These are phyloP conservation scores for Coilia nasus DNA, from an alignment of 2,797 vertebrate species.

Conservation along the genomic window DNA sequence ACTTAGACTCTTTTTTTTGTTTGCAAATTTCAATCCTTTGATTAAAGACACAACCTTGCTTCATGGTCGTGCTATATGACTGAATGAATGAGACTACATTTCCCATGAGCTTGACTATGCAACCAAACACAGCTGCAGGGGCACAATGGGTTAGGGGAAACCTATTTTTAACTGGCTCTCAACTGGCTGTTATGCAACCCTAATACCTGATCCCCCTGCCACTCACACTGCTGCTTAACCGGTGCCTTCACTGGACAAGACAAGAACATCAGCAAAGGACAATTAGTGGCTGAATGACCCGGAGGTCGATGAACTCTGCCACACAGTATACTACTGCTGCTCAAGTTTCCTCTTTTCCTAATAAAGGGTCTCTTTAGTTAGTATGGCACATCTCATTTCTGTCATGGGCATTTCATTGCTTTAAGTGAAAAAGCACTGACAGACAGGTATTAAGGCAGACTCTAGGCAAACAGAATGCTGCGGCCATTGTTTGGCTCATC, in stretches of 20 bases:
- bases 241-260: conserved; percentile 14
- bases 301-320: not conserved
- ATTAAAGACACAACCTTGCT: not conserved
- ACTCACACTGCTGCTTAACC: conserved; percentile 36
- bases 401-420: not conserved
- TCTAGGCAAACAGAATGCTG: not conserved
- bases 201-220: conserved; percentile 68
- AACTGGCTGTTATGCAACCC: conserved; percentile 71
- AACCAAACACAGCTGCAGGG: conserved; percentile 53
- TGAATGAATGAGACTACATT: conserved; percentile 34
- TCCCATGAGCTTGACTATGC: conserved; percentile 33
- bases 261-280: conserved; percentile 36
- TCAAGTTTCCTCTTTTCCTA: not conserved
- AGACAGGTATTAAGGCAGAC: not conserved
- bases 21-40: not conserved
- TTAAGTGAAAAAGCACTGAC: not conserved
- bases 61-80: not conserved
- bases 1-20: not conserved
- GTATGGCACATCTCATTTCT: not conserved
- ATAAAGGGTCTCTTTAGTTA: not conserved
- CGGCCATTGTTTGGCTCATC: not conserved
- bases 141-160: conserved; percentile 38
- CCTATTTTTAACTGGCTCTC: conserved; percentile 73
- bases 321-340: not conserved
- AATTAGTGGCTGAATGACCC: not conserved